Evolutionary conservation across 2,888 invertebrate genomes (phyloP).

Genomic region (Flexamia atlantica): DNA sequence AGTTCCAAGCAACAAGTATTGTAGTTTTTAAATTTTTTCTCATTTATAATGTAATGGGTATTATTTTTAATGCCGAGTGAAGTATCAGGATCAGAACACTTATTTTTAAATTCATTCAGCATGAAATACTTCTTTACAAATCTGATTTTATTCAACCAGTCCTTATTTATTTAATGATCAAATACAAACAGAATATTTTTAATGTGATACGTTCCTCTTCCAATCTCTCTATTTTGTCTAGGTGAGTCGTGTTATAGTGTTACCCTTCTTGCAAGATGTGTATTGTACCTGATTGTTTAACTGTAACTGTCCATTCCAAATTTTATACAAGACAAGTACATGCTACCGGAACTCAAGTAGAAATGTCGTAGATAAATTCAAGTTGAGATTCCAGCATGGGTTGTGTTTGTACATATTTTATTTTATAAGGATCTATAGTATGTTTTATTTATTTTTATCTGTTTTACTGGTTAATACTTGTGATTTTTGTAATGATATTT

Average conservation of each 20-base stretch:
- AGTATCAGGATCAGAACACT: not conserved
- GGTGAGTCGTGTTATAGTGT: not conserved
- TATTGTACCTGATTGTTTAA: conserved; percentile 44
- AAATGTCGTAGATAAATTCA: not conserved
- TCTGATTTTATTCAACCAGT: not conserved
- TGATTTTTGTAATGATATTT: conserved; percentile 39
- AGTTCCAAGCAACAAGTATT: not conserved
- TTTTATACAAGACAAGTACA: not conserved
- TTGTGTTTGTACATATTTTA: conserved; percentile 25
- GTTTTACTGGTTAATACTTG: conserved; percentile 27
- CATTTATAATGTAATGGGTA: not conserved
- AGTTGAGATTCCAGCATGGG: conserved; percentile 5
- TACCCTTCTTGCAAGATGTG: not conserved
- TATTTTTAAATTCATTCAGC: no score
- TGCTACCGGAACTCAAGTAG: not conserved
- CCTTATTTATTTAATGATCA: not conserved
- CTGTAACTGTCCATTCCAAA: conserved; percentile 44
- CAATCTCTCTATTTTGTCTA: conserved; percentile 42
- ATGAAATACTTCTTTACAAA: not conserved
- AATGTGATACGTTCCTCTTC: conserved; percentile 26
- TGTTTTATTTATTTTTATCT: conserved; percentile 17
- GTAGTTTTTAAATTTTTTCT: not conserved
- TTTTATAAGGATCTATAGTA: conserved; percentile 7
- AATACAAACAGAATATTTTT: not conserved
- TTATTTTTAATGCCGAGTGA: no score